Evolutionary conservation across 2,888 invertebrate genomes (phyloP).

Genomic region (Meliscaeva auricollis): DNA sequence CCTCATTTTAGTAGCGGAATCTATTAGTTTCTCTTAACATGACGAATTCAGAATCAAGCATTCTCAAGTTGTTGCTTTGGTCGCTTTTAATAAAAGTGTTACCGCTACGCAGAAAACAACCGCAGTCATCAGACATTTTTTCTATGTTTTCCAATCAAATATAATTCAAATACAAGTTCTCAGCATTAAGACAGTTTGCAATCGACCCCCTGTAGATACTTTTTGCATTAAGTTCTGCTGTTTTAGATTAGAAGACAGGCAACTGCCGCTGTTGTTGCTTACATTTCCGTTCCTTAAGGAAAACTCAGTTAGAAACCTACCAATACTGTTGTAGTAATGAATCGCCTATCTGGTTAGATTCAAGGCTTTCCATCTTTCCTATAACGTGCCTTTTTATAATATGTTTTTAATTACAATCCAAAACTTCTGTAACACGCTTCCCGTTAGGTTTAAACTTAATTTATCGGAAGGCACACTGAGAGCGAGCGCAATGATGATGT

Average conservation of each 20-base stretch:
- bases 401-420: slow-evolving; percentile 52
- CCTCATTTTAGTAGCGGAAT: no score
- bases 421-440: slow-evolving; percentile 48
- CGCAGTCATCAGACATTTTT: background rate
- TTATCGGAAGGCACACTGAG: slow-evolving; percentile 26
- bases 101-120: no score
- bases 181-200: background rate
- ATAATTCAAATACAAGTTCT: slow-evolving; percentile 1
- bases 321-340: background rate
- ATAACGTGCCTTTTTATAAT: slow-evolving; percentile 34
- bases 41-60: no score
- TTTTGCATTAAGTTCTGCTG: background rate
- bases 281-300: slow-evolving; percentile 18
- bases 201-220: slow-evolving; percentile 8
- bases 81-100: no score
- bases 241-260: background rate
- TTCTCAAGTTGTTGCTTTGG: no score
- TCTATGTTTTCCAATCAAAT: background rate
- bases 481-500: slow-evolving; percentile 12
- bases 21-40: no score
- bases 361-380: background rate
- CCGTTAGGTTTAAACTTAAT: slow-evolving; percentile 60
- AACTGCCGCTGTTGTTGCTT: background rate
- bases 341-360: background rate
- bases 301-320: background rate